A percentile compares a stretch with the other conserved stretches of the same genome.
Conservation (phyloP, 2,888 invertebrate genomes). For the Megaustenia siamemsis region DNA sequence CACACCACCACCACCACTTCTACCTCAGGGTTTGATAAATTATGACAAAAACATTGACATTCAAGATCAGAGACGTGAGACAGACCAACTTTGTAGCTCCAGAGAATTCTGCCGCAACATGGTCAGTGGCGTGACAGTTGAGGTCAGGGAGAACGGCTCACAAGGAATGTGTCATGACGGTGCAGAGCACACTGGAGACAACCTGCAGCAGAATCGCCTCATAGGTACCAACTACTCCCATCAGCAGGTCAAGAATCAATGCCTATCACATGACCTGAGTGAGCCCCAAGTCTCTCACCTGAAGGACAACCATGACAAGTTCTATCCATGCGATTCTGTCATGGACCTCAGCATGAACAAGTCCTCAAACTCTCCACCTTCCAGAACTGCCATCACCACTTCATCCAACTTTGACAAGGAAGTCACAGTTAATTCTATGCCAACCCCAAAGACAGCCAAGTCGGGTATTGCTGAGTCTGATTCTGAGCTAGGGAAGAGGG, state of each 20-base stretch:
- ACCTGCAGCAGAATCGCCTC: background rate
- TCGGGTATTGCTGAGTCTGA: slow-evolving; percentile 69
- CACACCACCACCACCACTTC: slow-evolving; percentile 72
- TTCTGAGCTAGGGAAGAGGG: slow-evolving; percentile 69
- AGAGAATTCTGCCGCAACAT: background rate
- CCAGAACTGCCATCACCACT: slow-evolving; percentile 25
- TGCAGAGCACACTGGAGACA: background rate
- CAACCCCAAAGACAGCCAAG: slow-evolving; percentile 61
- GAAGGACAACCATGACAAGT: slow-evolving; percentile 21
- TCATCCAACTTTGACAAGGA: slow-evolving; percentile 63
- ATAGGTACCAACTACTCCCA: background rate
- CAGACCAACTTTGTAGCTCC: background rate
- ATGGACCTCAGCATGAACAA: slow-evolving; percentile 74
- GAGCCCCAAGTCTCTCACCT: slow-evolving; percentile 49
- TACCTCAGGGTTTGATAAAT: slow-evolving; percentile 70
- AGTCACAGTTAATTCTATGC: slow-evolving; percentile 59
- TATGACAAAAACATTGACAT: slow-evolving; percentile 60
- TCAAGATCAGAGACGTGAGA: slow-evolving; percentile 13
- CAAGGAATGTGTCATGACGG: background rate
- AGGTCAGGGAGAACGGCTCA: background rate
- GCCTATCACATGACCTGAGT: slow-evolving; percentile 26
- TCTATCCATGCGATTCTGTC: slow-evolving; percentile 63
- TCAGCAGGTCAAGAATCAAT: background rate
- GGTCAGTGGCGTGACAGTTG: background rate
- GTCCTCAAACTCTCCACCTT: slow-evolving; percentile 55